phyloP scores from a whole-genome alignment of 2,888 invertebrate genomes.

The Polyploca ridens region DNA sequence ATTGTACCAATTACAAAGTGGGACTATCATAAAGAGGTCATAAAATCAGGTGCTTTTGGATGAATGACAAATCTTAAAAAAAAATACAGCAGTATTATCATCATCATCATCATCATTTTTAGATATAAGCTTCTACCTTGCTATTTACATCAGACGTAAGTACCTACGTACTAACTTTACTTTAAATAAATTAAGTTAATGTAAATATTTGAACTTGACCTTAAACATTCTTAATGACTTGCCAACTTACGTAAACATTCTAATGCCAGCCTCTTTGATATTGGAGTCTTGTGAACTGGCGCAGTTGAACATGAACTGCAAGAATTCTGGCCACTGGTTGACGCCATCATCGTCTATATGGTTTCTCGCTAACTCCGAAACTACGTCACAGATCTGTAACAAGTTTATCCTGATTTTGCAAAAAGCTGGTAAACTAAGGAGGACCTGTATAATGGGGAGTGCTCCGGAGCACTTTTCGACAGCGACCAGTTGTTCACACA shows the following conservation, averaged over 20 bases:
- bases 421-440: not conserved
- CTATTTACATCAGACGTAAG: too few species aligned
- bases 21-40: not conserved
- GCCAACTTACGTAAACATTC: conserved; percentile 93
- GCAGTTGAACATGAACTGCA: conserved; percentile 97
- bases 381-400: conserved; percentile 92
- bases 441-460: not conserved
- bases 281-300: conserved; percentile 92
- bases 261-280: conserved; percentile 96
- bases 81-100: not conserved
- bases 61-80: too few species aligned
- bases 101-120: not conserved
- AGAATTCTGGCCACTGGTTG: conserved; percentile 98
- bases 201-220: not conserved
- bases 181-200: not conserved
- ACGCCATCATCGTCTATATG: conserved; percentile 97
- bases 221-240: not conserved
- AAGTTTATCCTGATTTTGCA: not conserved
- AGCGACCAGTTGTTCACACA: too few species aligned
- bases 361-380: conserved; percentile 97
- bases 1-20: too few species aligned
- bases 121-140: not conserved
- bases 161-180: not conserved
- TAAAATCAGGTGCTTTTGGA: not conserved
- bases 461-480: too few species aligned